phyloP scores from a whole-genome alignment of 1,140 invertebrate genomes.

The Drosophila aff. region DNA sequence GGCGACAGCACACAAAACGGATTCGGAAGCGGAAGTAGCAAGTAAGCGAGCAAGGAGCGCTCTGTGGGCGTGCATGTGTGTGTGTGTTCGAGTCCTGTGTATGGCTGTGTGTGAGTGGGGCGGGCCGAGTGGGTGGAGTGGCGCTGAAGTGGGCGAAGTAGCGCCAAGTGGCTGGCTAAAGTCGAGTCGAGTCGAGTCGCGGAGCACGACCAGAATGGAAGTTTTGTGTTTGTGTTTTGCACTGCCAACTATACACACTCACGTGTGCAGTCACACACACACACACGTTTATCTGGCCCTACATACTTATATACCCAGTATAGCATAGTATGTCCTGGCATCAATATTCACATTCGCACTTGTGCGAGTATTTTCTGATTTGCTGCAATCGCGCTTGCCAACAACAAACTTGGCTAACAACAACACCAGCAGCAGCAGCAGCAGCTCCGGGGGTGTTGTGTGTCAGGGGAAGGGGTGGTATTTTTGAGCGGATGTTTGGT shows the following conservation, averaged over 20 bases:
- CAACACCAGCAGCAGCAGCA: constrained; percentile 12
- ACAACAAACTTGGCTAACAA: constrained; percentile 63
- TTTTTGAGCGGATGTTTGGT: constrained; percentile 78
- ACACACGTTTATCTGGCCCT: constrained; percentile 15
- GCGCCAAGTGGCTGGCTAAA: constrained; percentile 71
- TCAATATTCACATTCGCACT: constrained; percentile 84
- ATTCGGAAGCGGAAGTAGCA: constrained; percentile 83
- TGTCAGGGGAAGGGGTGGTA: constrained; percentile 3
- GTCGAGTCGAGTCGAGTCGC: constrained; percentile 61
- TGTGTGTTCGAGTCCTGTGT: neutral
- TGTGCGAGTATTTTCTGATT: constrained; percentile 83
- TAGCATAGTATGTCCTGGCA: constrained; percentile 33
- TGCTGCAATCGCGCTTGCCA: constrained; percentile 76
- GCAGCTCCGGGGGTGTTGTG: neutral
- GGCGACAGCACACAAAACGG: constrained; percentile 83
- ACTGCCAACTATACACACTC: constrained; percentile 38
- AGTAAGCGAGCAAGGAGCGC: constrained; percentile 75
- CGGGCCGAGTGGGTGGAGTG: constrained; percentile 22
- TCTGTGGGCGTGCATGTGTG: constrained; percentile 10
- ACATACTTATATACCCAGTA: constrained; percentile 25
- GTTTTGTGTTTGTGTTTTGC: constrained; percentile 52
- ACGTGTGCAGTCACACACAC: constrained; percentile 12
- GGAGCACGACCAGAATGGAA: constrained; percentile 53
- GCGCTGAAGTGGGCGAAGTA: constrained; percentile 65
- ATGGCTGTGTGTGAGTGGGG: neutral